Conservation (phyloP, 2,797 vertebrate genomes). For the Vultur gryphus region DNA sequence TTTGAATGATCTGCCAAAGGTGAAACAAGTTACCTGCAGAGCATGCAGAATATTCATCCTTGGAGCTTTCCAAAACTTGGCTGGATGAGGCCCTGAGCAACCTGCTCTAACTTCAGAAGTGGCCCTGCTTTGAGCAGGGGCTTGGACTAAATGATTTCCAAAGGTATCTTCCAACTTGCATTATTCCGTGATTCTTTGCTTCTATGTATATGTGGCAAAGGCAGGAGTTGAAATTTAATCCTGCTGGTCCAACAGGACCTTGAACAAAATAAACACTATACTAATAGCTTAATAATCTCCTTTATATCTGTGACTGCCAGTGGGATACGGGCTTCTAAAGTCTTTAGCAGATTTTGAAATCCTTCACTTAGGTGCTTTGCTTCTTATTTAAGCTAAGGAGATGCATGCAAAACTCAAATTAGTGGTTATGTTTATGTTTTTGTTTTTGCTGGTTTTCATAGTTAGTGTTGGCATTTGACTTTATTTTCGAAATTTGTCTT, state of each 20-base stretch:
- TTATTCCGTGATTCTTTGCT: background rate
- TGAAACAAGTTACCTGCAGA: background rate
- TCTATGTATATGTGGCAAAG: background rate
- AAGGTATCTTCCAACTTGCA: background rate
- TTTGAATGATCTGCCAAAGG: background rate
- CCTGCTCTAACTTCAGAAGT: background rate
- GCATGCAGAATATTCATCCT: background rate
- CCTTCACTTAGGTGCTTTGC: background rate
- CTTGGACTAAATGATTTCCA: background rate
- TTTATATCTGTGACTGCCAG: background rate
- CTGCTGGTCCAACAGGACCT: background rate
- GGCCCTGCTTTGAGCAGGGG: background rate
- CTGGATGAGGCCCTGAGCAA: background rate
- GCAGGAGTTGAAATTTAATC: background rate
- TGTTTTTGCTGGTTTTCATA: background rate
- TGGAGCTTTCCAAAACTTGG: background rate
- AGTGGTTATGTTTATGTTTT: background rate
- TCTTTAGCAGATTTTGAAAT: background rate
- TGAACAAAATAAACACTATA: background rate
- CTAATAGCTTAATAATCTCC: background rate
- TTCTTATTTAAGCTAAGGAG: background rate
- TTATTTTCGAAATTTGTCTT: background rate
- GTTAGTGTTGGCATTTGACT: background rate
- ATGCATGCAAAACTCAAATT: background rate
- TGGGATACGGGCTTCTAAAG: background rate